Conservation (phyloP, 1,140 invertebrate genomes). For the Lordiphosa clarofinis region DNA sequence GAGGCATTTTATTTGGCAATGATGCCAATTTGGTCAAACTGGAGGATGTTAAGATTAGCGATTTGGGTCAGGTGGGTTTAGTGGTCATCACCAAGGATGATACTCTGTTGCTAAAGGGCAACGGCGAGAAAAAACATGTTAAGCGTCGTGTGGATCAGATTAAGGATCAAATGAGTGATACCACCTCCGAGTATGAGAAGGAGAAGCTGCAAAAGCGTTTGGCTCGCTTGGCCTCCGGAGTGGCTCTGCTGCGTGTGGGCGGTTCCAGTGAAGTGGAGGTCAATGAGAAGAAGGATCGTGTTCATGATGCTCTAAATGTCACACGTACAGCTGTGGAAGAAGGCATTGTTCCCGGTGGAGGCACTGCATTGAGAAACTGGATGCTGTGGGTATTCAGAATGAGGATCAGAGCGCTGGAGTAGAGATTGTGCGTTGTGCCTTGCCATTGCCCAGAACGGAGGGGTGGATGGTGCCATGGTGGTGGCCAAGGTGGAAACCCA, state of each 20-base stretch:
- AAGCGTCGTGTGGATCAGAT: constrained; percentile 94
- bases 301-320: constrained; percentile 98
- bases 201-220: constrained; percentile 98
- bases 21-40: constrained; percentile 97
- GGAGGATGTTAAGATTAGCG: constrained; percentile 94
- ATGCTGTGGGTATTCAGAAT: constrained; percentile 87
- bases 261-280: constrained; percentile 85
- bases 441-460: constrained; percentile 98
- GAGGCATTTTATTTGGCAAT: constrained; percentile 98
- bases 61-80: constrained; percentile 97
- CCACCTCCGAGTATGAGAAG: constrained; percentile 99
- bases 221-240: constrained; percentile 95
- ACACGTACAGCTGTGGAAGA: constrained; percentile 99
- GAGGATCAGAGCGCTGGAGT: constrained; percentile 90
- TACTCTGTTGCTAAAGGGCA: constrained; percentile 93
- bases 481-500: constrained; percentile 94
- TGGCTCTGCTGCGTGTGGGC: constrained; percentile 97
- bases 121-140: constrained; percentile 93
- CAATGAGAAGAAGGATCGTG: constrained; percentile 99
- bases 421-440: constrained; percentile 94
- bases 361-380: constrained; percentile 91
- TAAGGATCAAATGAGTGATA: constrained; percentile 95
- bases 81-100: constrained; percentile 99
- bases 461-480: constrained; percentile 96
- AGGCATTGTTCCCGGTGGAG: constrained; percentile 99